A percentile compares a stretch with the other conserved stretches of the same genome.
phyloP scores from a whole-genome alignment of 2,113 vertebrate species.

The Riparia riparia region DNA sequence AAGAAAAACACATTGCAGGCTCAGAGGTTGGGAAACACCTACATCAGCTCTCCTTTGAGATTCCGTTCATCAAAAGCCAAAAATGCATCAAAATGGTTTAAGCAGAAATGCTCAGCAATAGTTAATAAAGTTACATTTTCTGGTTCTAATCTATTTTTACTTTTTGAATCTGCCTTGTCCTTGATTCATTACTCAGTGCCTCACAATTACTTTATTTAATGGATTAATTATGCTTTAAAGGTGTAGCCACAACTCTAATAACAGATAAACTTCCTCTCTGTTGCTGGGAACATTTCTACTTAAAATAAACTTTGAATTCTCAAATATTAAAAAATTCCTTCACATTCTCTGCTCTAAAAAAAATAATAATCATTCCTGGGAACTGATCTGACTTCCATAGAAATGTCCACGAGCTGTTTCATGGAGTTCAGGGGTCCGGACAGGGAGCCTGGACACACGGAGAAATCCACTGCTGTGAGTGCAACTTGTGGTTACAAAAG shows the following conservation, averaged over 20 bases:
- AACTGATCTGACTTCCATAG: neutral
- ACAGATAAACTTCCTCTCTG: neutral
- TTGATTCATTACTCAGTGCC: neutral
- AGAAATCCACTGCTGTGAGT: neutral
- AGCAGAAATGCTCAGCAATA: neutral
- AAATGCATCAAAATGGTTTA: neutral
- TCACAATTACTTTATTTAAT: neutral
- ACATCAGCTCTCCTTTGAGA: neutral
- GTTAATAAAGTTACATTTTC: neutral
- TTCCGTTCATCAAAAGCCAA: neutral
- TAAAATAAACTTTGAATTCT: neutral
- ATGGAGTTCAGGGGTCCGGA: neutral
- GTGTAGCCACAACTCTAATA: neutral
- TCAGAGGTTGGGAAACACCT: neutral
- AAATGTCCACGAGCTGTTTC: neutral
- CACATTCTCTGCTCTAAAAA: neutral
- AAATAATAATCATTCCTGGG: neutral
- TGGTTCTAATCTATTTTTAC: neutral
- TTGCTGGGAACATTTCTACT: neutral
- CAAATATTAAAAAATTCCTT: neutral
- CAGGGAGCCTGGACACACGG: neutral
- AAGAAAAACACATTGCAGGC: neutral
- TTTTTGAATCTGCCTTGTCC: neutral
- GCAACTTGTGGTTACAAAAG: slow-evolving; percentile 53
- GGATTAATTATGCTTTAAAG: neutral